Evolutionary conservation across 2,888 invertebrate species (phyloP), one percentile per base, ranked within the genome.

Genomic region (Coenonympha glycerion): DNA sequence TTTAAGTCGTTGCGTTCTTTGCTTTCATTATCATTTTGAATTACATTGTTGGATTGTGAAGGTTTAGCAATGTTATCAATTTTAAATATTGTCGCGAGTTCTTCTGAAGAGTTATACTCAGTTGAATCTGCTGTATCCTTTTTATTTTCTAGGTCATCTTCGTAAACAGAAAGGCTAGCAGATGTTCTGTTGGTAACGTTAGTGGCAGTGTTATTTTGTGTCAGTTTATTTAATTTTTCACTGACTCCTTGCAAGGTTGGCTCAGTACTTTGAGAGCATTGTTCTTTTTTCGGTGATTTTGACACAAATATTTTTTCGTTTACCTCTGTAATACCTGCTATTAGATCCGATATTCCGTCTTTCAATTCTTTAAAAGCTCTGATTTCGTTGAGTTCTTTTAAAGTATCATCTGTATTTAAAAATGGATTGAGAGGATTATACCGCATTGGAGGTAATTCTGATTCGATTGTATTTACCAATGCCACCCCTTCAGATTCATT

Each of bases 101-200:
- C 91, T 66, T 91, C 91, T 41, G 90, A 90, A 8, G 91, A 91
- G 70, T 91, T 91, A 65, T 91, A 91, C 69, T 90, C 90, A 49
- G 90, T 90, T 13, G 87, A 71, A 68, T 87, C 87, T 49, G 74
- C 71, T 44, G 71, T 62, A 51, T 86, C 83, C 59, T 70, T 83
- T 59, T 76, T 85, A 55, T 72, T 58, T 65, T 81, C 79, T 67
- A 81, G 69, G 60, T 83, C 79, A 47, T 85, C 78, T 72, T 86
- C 86, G 59, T 86, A 84, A 64, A 85, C 80, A 36, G 85, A 86
- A 33, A 82, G 66, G 66, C 79, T 83, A 44, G 74, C 71, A 13
- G 84, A 85, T 63, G 69, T 69, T 64, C 85, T 78, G 56, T 78
- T 71, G 44, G 65, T 69, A 55, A 61, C 61, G 57, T 71, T 71